Evolutionary conservation across 2,113 vertebrate genomes (phyloP).

Genomic region (Sterna hirundo): DNA sequence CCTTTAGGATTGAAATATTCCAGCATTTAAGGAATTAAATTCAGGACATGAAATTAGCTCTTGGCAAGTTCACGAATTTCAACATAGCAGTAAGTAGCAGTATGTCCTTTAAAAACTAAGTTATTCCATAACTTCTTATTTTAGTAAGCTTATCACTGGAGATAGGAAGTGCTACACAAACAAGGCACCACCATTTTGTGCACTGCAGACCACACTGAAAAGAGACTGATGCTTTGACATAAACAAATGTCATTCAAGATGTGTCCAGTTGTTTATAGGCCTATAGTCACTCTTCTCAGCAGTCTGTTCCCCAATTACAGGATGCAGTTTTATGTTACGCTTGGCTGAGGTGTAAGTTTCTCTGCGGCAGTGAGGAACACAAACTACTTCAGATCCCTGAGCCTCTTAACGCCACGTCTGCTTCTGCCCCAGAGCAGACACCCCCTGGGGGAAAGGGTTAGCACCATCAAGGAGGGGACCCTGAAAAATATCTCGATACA

Average conservation of each 20-base stretch:
- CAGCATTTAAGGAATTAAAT: not conserved
- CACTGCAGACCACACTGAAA: not conserved
- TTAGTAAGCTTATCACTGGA: not conserved
- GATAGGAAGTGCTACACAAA: constrained; percentile 29
- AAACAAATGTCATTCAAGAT: constrained; percentile 42
- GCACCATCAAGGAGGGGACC: not conserved
- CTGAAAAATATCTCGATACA: not conserved
- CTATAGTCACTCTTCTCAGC: constrained; percentile 30
- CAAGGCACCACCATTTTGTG: not conserved
- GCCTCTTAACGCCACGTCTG: not conserved
- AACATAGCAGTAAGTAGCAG: not conserved
- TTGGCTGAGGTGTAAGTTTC: constrained; percentile 25
- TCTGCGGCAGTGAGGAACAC: not conserved
- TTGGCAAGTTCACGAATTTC: not conserved
- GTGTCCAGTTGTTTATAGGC: constrained; percentile 38
- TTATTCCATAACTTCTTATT: not conserved
- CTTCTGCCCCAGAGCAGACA: not conserved
- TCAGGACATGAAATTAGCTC: not conserved
- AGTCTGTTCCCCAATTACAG: constrained; percentile 15
- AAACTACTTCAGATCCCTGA: not conserved
- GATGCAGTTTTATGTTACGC: constrained; percentile 50
- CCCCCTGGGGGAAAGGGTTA: not conserved
- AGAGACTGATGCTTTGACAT: constrained; percentile 39
- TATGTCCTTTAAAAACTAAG: not conserved
- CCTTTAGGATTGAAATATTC: not conserved